Percentiles rank a stretch among this genome's conserved stretches.
phyloP scores from a whole-genome alignment of 2,113 vertebrate species.

The Plestiodon gilberti region DNA sequence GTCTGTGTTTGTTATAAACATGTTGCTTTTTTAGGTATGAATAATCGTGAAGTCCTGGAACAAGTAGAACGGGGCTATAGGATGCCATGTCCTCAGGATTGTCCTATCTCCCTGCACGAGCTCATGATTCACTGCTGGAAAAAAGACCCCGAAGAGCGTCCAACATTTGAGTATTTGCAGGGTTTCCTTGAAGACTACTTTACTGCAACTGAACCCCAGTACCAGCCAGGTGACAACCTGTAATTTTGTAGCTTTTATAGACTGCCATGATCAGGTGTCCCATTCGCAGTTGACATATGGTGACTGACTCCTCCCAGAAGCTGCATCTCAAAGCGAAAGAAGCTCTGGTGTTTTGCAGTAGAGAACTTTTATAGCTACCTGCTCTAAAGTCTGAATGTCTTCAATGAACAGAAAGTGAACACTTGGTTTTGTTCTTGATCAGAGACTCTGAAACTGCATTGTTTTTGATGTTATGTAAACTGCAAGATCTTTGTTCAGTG shows the following conservation, averaged over 20 bases:
- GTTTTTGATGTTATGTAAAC: conserved; percentile 84
- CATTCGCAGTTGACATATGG: conserved; percentile 53
- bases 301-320: conserved; percentile 67
- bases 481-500: conserved; percentile 87
- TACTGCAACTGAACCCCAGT: conserved; percentile 98
- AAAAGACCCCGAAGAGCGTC: conserved; percentile 95
- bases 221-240: conserved; percentile 98
- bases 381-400: conserved; percentile 78
- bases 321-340: conserved; percentile 72
- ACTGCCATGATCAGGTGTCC: conserved; percentile 62
- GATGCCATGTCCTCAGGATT: conserved; percentile 96
- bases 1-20: not conserved
- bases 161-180: conserved; percentile 97
- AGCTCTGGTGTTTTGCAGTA: conserved; percentile 76
- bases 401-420: conserved; percentile 77
- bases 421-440: conserved; percentile 73
- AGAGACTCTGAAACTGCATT: conserved; percentile 81
- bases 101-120: conserved; percentile 95
- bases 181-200: conserved; percentile 99
- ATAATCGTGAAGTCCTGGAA: conserved; percentile 98
- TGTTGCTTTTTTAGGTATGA: conserved; percentile 86
- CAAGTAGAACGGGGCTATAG: conserved; percentile 97
- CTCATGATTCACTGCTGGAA: conserved; percentile 99
- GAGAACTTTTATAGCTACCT: conserved; percentile 80
- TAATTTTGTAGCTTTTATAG: conserved; percentile 71